These are phyloP conservation scores for Echiichthys vipera DNA, from an alignment of 2,797 vertebrate species.

Conservation along the genomic window DNA sequence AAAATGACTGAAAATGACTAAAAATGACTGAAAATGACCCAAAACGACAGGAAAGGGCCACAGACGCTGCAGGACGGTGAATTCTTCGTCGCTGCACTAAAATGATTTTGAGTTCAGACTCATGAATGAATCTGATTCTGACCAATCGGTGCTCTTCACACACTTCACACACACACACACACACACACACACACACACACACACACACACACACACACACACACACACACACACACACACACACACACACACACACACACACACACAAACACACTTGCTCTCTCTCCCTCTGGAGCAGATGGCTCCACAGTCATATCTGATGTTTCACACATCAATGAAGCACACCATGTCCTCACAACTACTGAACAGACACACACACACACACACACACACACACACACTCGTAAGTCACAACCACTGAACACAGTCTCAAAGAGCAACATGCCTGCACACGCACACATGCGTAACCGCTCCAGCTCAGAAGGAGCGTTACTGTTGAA, in stretches of 20 bases:
- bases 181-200: too few species aligned
- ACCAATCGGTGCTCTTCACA: too few species aligned
- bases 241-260: conserved; percentile 11
- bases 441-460: conserved; percentile 28
- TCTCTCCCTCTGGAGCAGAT: conserved; percentile 73
- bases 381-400: conserved; percentile 15
- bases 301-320: conserved; percentile 80
- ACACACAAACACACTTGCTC: conserved; percentile 37
- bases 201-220: neutral
- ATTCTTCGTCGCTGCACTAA: too few species aligned
- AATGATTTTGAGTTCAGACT: too few species aligned
- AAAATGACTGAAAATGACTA: too few species aligned
- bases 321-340: conserved; percentile 82
- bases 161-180: neutral
- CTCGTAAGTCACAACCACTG: conserved; percentile 27
- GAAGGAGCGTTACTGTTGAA: neutral
- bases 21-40: too few species aligned
- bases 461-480: neutral
- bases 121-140: too few species aligned
- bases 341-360: conserved; percentile 72
- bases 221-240: conserved; percentile 10
- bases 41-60: too few species aligned
- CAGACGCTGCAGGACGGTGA: too few species aligned
- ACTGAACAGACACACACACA: conserved; percentile 40
- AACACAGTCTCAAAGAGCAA: conserved; percentile 17